phyloP scores from a whole-genome alignment of 35 echinoderm and acorn worm species.

The Ophiothrix spiculata region DNA sequence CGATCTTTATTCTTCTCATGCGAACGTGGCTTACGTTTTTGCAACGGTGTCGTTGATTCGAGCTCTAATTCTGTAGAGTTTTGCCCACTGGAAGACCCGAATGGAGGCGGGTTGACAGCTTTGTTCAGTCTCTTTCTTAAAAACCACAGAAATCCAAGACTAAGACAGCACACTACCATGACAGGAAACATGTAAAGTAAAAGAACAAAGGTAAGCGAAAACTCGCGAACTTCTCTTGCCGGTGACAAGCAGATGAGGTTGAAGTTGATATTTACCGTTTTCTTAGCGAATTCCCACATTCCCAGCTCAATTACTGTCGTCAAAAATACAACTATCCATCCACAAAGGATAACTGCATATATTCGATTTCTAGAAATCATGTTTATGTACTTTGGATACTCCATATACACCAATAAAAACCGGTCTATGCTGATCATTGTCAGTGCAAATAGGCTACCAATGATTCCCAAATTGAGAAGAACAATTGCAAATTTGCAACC shows the following conservation, averaged over 20 bases:
- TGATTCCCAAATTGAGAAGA: not conserved
- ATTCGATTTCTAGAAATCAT: not conserved
- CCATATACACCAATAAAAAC: constrained; percentile 18
- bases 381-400: constrained; percentile 19
- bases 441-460: not conserved
- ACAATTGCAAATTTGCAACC: not conserved
- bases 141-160: not conserved
- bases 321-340: not conserved
- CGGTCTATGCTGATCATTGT: constrained; percentile 17
- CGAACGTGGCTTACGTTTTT: no score
- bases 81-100: no score
- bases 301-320: not conserved
- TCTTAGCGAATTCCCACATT: not conserved
- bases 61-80: no score
- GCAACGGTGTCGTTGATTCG: no score
- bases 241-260: not conserved
- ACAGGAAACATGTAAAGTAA: not conserved
- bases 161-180: not conserved
- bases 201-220: not conserved
- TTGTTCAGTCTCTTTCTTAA: not conserved
- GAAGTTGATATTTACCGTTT: not conserved
- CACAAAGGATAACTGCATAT: not conserved
- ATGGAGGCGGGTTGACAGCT: no score
- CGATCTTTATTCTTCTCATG: no score
- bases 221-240: not conserved